phyloP scores from a whole-genome alignment of 2,888 invertebrate species.

The Agrypnus murinus region DNA sequence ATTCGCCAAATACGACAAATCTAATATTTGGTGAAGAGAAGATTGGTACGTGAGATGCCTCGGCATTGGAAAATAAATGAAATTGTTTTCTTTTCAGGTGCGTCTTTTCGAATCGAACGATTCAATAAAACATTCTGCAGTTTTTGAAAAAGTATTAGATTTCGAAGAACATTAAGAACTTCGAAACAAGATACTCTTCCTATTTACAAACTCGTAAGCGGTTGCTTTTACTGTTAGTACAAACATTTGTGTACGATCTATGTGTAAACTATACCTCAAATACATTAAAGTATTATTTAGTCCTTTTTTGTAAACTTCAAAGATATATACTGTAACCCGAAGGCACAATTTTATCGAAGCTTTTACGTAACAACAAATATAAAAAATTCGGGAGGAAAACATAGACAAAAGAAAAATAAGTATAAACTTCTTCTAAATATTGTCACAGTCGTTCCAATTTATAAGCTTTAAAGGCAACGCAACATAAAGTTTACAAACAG shows the following conservation, averaged over 20 bases:
- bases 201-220: conserved; percentile 35
- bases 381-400: neutral
- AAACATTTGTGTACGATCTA: conserved; percentile 32
- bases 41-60: conserved; percentile 40
- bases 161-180: conserved; percentile 41
- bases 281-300: conserved; percentile 17
- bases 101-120: conserved; percentile 29
- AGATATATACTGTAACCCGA: neutral
- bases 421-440: conserved; percentile 6
- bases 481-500: conserved; percentile 23
- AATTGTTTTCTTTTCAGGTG: conserved; percentile 46
- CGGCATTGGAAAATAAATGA: conserved; percentile 34
- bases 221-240: conserved; percentile 29
- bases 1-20: conserved; percentile 36
- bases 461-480: conserved; percentile 6
- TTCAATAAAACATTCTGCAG: conserved; percentile 40
- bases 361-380: neutral
- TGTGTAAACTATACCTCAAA: conserved; percentile 28
- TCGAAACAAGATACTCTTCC: conserved; percentile 35
- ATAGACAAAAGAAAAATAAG: neutral
- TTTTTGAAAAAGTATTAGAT: conserved; percentile 33
- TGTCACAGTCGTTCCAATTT: conserved; percentile 14
- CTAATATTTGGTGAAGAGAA: conserved; percentile 38
- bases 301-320: conserved; percentile 24
- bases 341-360: conserved; percentile 9